Conservation (phyloP, 2,797 vertebrate genomes). For the Sebastes matsubarae region DNA sequence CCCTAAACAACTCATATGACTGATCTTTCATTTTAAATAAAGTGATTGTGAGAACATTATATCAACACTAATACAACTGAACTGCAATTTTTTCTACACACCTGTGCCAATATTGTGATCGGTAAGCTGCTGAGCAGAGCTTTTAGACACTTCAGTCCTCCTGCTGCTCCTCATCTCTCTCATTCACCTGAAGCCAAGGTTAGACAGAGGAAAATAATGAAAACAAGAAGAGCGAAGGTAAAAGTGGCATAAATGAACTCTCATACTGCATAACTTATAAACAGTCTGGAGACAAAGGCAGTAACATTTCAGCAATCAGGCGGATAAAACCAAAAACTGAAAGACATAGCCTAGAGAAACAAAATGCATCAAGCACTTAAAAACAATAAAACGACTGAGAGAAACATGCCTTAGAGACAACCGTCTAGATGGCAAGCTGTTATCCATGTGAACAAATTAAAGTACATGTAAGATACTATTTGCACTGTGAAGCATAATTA, state of each 20-base stretch:
- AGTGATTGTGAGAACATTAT: not conserved
- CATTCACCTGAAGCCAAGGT: conserved; percentile 78
- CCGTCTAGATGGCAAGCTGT: not conserved
- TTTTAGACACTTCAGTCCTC: conserved; percentile 82
- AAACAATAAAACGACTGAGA: not conserved
- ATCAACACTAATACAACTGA: not conserved
- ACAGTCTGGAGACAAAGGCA: not conserved
- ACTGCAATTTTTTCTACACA: conserved; percentile 49
- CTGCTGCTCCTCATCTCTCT: conserved; percentile 88
- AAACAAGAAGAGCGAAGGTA: not conserved
- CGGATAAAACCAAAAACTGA: not conserved
- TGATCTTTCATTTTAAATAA: not conserved
- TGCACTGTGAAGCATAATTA: not conserved
- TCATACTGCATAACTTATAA: not conserved
- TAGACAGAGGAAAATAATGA: conserved; percentile 15
- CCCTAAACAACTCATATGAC: not conserved
- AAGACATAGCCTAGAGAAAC: not conserved
- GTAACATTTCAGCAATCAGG: not conserved
- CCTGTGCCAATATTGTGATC: conserved; percentile 83
- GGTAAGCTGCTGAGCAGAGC: conserved; percentile 76
- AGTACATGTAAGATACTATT: not conserved
- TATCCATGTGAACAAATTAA: not conserved
- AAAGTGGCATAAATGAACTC: not conserved
- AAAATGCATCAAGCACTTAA: not conserved
- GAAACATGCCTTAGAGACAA: not conserved